A percentile compares a stretch with the other conserved stretches of the same genome.
phyloP scores from a whole-genome alignment of 2,888 invertebrate species.

The Lacanobia oleracea region DNA sequence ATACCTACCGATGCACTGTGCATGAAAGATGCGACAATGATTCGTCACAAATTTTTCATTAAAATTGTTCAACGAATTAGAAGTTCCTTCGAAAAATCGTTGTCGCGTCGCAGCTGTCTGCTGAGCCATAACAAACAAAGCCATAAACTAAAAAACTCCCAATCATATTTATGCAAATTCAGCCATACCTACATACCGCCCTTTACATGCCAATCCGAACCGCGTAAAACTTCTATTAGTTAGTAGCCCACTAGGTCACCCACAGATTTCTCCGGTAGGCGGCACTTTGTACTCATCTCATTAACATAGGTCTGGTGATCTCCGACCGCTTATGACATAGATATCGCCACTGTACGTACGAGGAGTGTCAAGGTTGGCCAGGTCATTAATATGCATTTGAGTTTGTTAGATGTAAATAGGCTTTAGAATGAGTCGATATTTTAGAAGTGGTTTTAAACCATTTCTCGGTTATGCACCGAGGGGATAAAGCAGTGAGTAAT shows the following conservation, averaged over 20 bases:
- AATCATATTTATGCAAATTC: constrained; percentile 17
- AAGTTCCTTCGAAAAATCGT: too few relatives aligned
- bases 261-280: constrained; percentile 46
- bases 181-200: not conserved
- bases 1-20: too few relatives aligned
- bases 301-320: constrained; percentile 52
- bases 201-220: constrained; percentile 3
- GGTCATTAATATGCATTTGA: not conserved
- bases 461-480: too few relatives aligned
- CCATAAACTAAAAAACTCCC: too few relatives aligned
- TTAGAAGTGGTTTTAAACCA: too few relatives aligned
- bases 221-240: constrained; percentile 39
- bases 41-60: too few relatives aligned
- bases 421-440: too few relatives aligned
- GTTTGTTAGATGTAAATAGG: not conserved
- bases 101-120: too few relatives aligned
- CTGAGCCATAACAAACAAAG: too few relatives aligned
- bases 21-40: too few relatives aligned
- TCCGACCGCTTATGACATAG: constrained; percentile 16
- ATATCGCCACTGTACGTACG: constrained; percentile 24
- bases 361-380: constrained; percentile 37
- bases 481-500: too few relatives aligned
- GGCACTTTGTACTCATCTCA: constrained; percentile 36
- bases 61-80: too few relatives aligned
- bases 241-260: constrained; percentile 58